Conservation (phyloP, 2,888 invertebrate genomes). For the Escarpia spicata region DNA sequence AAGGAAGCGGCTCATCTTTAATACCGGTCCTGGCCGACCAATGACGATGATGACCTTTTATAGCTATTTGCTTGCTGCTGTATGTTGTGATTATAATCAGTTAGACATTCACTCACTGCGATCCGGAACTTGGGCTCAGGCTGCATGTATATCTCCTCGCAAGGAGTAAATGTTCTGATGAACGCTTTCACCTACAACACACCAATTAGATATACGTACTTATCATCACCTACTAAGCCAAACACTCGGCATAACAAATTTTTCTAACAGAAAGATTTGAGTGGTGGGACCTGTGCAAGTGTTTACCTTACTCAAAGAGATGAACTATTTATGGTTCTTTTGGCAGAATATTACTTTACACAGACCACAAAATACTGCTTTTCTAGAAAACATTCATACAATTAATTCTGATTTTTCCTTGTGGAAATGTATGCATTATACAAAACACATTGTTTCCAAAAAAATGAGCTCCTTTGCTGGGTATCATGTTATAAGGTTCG, state of each 20-base stretch:
- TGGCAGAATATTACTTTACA: not conserved
- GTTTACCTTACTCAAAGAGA: not conserved
- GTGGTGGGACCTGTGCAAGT: not conserved
- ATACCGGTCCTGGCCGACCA: too few relatives aligned
- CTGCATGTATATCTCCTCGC: constrained; percentile 93
- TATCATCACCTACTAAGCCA: not conserved
- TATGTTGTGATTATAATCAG: not conserved
- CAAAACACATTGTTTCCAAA: not conserved
- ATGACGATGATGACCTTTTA: too few relatives aligned
- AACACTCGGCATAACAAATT: not conserved
- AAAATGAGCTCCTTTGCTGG: not conserved
- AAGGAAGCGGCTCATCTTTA: too few relatives aligned
- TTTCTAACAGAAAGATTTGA: not conserved
- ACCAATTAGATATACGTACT: not conserved
- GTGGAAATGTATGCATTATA: not conserved
- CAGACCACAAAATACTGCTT: not conserved
- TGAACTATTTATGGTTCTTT: not conserved
- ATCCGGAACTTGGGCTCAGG: constrained; percentile 95
- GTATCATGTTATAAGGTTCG: not conserved
- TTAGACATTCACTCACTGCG: constrained; percentile 69
- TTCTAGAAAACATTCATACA: not conserved
- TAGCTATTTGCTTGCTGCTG: not conserved
- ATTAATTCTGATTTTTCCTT: not conserved
- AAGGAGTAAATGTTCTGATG: constrained; percentile 91
- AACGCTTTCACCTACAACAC: constrained; percentile 80